These are phyloP conservation scores for Adoxophyes honmai DNA, from an alignment of 1,140 invertebrate genomes.

Conservation along the genomic window DNA sequence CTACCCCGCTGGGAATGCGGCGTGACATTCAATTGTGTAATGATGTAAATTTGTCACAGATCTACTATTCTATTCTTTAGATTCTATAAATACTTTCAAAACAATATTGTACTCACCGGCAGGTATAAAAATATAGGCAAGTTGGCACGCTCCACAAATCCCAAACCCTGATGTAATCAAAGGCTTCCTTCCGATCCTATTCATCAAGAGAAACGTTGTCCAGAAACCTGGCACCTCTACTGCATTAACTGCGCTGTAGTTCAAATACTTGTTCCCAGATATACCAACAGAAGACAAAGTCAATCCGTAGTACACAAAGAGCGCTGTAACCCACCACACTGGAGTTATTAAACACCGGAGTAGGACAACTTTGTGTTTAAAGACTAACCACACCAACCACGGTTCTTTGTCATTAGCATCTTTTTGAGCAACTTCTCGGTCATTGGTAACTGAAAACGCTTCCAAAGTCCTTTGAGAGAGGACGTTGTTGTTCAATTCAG, in stretches of 20 bases:
- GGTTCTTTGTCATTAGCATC: neutral
- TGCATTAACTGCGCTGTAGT: constrained; percentile 79
- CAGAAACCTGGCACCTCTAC: constrained; percentile 83
- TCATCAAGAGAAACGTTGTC: constrained; percentile 40
- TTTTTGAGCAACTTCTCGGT: neutral
- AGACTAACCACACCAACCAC: constrained; percentile 65
- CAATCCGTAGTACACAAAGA: constrained; percentile 86
- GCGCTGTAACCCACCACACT: constrained; percentile 81
- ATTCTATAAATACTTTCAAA: neutral
- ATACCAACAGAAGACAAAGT: constrained; percentile 85
- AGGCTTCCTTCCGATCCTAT: constrained; percentile 48
- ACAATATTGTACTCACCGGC: constrained; percentile 49
- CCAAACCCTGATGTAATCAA: constrained; percentile 83
- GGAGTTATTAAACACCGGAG: constrained; percentile 79
- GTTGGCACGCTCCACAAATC: constrained; percentile 80
- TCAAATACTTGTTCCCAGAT: constrained; percentile 79
- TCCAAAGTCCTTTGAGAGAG: constrained; percentile 69
- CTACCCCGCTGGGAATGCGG: too few species aligned
- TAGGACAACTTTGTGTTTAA: constrained; percentile 76
- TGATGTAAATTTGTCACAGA: too few species aligned
- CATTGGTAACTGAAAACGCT: constrained; percentile 17
- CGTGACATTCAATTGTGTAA: too few species aligned
- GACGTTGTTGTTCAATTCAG: constrained; percentile 79
- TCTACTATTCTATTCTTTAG: neutral
- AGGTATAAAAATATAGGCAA: constrained; percentile 80